These are phyloP conservation scores for Speoplatyrhinus poulsoni DNA, from an alignment of 2,113 vertebrate genomes.

Conservation along the genomic window DNA sequence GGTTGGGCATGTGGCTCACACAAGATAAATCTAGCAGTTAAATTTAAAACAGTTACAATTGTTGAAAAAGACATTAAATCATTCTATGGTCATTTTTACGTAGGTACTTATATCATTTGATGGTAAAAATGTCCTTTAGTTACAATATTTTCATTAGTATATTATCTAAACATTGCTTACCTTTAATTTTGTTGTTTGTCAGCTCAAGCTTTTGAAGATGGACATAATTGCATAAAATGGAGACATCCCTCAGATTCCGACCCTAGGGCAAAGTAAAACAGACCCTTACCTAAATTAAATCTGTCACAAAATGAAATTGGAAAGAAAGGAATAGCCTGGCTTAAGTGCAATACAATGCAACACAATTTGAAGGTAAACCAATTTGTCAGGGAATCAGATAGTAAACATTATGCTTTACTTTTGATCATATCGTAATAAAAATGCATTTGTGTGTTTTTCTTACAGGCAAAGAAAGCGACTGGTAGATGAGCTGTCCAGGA, in stretches of 20 bases:
- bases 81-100: too few relatives aligned
- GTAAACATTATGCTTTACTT: background rate
- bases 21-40: constrained; percentile 86
- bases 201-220: constrained; percentile 91
- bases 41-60: background rate
- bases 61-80: too few relatives aligned
- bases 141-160: background rate
- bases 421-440: background rate
- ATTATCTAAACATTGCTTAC: constrained; percentile 57
- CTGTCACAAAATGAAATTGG: constrained; percentile 6
- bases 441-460: constrained; percentile 57
- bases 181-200: constrained; percentile 87
- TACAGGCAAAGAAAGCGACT: constrained; percentile 80
- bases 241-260: constrained; percentile 76
- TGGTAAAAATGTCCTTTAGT: background rate
- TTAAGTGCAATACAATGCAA: constrained; percentile 7
- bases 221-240: constrained; percentile 79
- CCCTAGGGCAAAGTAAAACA: constrained; percentile 71
- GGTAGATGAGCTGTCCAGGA: constrained; percentile 78
- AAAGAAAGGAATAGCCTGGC: constrained; percentile 12
- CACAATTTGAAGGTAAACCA: constrained; percentile 15
- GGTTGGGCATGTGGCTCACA: constrained; percentile 86
- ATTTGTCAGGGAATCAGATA: constrained; percentile 10
- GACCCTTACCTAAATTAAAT: constrained; percentile 21
- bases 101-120: background rate